Conservation (phyloP, 2,888 invertebrate genomes). For the Ochropacha duplaris region DNA sequence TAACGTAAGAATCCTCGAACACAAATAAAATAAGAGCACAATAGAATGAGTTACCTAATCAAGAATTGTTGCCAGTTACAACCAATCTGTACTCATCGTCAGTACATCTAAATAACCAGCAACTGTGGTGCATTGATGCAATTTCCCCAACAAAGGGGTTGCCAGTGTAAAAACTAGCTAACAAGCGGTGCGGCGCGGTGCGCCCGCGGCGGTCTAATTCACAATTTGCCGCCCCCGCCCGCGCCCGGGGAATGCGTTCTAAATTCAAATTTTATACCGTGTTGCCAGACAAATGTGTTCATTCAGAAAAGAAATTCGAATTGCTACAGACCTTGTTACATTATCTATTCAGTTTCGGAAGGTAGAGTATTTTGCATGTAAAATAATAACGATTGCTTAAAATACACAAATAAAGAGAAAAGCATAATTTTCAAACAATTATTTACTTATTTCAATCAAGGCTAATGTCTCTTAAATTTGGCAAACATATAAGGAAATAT, state of each 20-base stretch:
- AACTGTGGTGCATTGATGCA: conserved; percentile 62
- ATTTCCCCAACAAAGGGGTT: conserved; percentile 73
- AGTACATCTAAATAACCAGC: conserved; percentile 47
- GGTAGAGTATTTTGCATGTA: no score
- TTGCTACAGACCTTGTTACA: not conserved
- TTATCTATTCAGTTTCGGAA: conserved; percentile 11
- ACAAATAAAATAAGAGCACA: not conserved
- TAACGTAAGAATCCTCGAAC: not conserved
- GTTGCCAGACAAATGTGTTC: conserved; percentile 61
- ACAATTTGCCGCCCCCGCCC: conserved; percentile 65
- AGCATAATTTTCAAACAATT: no score
- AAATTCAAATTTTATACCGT: conserved; percentile 73
- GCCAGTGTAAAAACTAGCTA: conserved; percentile 76
- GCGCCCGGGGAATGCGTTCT: conserved; percentile 65
- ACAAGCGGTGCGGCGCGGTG: conserved; percentile 63
- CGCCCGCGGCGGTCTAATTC: conserved; percentile 72
- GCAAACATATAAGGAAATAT: no score
- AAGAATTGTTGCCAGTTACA: conserved; percentile 25
- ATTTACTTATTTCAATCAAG: no score
- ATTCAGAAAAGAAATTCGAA: conserved; percentile 53
- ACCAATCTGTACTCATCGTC: conserved; percentile 32
- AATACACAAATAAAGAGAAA: no score
- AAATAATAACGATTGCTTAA: no score
- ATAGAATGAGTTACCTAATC: conserved; percentile 12
- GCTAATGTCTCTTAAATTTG: no score